Evolutionary conservation across 2,797 vertebrate species (phyloP).

Genomic region (Mus caroli): DNA sequence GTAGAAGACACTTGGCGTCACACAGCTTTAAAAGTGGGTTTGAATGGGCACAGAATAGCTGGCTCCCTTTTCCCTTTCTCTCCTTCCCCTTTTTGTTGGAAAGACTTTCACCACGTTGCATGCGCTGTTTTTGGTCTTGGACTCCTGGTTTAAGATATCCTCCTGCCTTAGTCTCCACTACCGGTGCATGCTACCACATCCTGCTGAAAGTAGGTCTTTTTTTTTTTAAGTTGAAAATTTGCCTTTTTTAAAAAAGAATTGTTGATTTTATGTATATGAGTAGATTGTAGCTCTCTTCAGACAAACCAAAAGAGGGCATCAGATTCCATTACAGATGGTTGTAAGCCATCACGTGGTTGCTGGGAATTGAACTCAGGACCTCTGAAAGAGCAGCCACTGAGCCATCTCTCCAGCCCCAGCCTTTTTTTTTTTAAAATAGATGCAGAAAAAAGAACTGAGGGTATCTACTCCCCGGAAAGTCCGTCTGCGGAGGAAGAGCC

Average conservation of each 20-base stretch:
- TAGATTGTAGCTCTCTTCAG: neutral
- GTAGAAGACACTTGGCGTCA: neutral
- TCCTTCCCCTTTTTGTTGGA: neutral
- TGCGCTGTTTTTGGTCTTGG: neutral
- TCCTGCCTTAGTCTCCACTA: neutral
- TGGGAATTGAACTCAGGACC: neutral
- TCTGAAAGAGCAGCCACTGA: neutral
- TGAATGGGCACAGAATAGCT: neutral
- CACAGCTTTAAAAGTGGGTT: neutral
- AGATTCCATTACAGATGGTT: neutral
- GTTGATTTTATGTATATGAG: neutral
- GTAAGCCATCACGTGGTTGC: neutral
- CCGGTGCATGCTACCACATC: neutral
- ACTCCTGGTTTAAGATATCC: neutral
- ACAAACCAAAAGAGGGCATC: neutral
- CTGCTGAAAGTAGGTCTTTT: neutral
- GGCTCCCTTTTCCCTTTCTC: neutral
- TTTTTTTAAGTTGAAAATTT: neutral
- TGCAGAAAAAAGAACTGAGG: constrained; percentile 94
- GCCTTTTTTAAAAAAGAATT: neutral
- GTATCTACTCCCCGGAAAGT: constrained; percentile 95
- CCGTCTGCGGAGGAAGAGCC: constrained; percentile 93
- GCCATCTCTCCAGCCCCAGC: no score
- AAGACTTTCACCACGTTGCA: neutral
- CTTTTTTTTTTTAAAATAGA: neutral